phyloP scores from a whole-genome alignment of 2,113 vertebrate genomes.

The Mormyrus lacerda region DNA sequence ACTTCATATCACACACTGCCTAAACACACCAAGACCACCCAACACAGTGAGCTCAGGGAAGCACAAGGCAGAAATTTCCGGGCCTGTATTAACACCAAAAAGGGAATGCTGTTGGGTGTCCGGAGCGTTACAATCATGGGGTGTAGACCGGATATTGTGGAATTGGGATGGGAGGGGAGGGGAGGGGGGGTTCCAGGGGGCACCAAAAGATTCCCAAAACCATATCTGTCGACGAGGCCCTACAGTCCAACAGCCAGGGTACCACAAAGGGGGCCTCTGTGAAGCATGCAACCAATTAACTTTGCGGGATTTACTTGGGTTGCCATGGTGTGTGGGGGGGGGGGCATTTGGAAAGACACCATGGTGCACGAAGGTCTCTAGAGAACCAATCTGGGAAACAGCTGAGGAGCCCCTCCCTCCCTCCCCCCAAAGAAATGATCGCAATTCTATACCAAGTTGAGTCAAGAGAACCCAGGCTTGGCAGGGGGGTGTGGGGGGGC shows the following conservation, averaged over 20 bases:
- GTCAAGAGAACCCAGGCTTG: neutral
- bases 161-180: too few species aligned
- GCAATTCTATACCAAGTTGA: neutral
- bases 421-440: neutral
- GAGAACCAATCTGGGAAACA: neutral
- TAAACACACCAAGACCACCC: neutral
- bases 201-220: neutral
- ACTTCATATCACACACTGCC: neutral
- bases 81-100: neutral
- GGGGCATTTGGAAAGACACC: too few species aligned
- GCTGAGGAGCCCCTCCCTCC: neutral
- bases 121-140: neutral
- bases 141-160: neutral
- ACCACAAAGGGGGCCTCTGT: neutral
- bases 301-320: neutral
- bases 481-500: slow-evolving; percentile 17
- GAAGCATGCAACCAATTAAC: neutral
- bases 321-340: neutral
- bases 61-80: too few species aligned
- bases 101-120: neutral
- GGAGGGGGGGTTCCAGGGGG: neutral
- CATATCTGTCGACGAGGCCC: neutral
- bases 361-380: neutral
- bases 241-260: neutral
- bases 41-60: too few species aligned